Percentiles rank a stretch among this genome's conserved stretches.
Conservation (phyloP, 2,797 vertebrate species). For the Rousettus madagascariensis region DNA sequence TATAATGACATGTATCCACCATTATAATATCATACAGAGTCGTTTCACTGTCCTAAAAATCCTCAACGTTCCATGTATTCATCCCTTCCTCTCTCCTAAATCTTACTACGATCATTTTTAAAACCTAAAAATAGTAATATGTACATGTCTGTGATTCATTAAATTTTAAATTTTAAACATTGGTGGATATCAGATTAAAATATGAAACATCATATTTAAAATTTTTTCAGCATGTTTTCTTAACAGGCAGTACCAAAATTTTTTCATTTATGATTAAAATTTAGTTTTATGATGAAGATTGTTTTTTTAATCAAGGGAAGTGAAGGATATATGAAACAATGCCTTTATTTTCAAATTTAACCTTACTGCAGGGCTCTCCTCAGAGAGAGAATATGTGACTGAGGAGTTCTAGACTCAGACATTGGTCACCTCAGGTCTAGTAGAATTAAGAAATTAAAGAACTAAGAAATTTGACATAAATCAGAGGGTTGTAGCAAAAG, state of each 20-base stretch:
- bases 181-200: neutral
- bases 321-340: neutral
- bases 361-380: neutral
- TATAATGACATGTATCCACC: neutral
- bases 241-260: neutral
- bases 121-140: neutral
- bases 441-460: neutral
- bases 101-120: neutral
- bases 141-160: neutral
- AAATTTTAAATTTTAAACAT: neutral
- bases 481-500: neutral
- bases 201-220: neutral
- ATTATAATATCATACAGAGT: neutral
- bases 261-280: conserved; percentile 13
- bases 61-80: neutral
- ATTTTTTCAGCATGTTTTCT: neutral
- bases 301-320: neutral
- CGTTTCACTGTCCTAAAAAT: neutral
- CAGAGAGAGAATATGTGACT: neutral
- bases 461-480: neutral
- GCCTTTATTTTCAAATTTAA: neutral
- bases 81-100: neutral
- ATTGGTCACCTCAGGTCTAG: neutral
- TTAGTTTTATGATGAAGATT: neutral
- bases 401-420: neutral